These are phyloP conservation scores for Myzus persicae DNA, from an alignment of 1,140 invertebrate genomes.

Conservation along the genomic window DNA sequence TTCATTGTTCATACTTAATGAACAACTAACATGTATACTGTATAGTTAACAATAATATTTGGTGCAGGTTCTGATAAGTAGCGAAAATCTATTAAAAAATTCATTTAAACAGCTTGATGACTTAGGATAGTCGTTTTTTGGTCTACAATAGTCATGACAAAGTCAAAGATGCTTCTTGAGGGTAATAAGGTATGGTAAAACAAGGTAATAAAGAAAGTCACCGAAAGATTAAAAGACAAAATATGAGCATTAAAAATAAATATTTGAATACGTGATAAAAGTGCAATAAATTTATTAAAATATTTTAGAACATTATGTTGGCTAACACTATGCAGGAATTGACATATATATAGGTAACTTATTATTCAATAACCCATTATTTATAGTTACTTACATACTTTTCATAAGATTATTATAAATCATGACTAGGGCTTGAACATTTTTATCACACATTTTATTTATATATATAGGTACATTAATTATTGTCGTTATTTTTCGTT, in stretches of 20 bases:
- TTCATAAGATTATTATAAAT: not conserved
- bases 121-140: not conserved
- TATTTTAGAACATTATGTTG: not conserved
- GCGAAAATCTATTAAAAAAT: not conserved
- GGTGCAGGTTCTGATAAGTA: not conserved
- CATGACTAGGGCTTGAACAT: not conserved
- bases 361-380: not conserved
- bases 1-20: no score
- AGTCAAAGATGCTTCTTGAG: not conserved
- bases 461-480: not conserved
- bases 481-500: not conserved
- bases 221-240: not conserved
- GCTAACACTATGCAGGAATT: not conserved
- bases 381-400: not conserved
- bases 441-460: not conserved
- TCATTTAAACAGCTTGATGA: not conserved
- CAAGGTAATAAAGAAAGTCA: not conserved
- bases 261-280: no score
- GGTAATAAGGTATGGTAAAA: no score
- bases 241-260: no score
- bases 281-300: not conserved
- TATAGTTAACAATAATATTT: no score
- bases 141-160: not conserved
- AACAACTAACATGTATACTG: no score
- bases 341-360: not conserved